These are phyloP conservation scores for Pogonocichla stellata DNA, from an alignment of 2,113 vertebrate genomes.

Conservation along the genomic window DNA sequence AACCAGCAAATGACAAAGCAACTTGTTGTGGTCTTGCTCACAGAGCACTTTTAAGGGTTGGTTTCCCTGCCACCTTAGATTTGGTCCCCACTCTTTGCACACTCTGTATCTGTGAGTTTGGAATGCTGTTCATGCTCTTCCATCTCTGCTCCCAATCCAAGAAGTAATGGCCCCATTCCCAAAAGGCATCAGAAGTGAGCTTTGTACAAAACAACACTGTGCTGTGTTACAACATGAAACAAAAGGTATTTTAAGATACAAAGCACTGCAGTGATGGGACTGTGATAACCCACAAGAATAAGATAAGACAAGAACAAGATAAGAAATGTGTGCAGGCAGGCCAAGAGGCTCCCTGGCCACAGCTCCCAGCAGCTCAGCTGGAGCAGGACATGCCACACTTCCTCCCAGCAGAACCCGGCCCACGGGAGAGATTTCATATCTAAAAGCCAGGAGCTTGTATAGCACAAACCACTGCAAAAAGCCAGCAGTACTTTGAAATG, in stretches of 20 bases:
- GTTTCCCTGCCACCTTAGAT: not conserved
- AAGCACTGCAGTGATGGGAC: not conserved
- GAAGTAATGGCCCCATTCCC: not conserved
- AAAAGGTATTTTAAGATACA: not conserved
- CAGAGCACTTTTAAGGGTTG: not conserved
- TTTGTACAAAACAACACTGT: not conserved
- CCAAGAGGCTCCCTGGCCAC: not conserved
- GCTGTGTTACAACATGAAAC: not conserved
- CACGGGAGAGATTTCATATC: not conserved
- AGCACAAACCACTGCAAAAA: not conserved
- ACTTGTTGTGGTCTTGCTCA: not conserved
- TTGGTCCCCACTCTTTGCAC: not conserved
- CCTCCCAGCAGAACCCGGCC: not conserved
- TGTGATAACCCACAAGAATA: not conserved
- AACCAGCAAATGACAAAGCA: not conserved
- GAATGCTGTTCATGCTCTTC: not conserved
- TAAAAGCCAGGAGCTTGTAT: not conserved
- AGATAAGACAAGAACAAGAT: too few species aligned
- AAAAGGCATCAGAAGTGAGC: not conserved
- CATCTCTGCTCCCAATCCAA: not conserved
- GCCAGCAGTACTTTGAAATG: not conserved
- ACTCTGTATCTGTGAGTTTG: not conserved
- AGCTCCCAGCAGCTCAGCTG: not conserved
- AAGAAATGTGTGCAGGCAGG: not conserved
- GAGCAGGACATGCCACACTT: not conserved